Base-by-base conservation (phyloP, 2,888 invertebrate genomes). In the Caenorhabditis sulstoni region DNA sequence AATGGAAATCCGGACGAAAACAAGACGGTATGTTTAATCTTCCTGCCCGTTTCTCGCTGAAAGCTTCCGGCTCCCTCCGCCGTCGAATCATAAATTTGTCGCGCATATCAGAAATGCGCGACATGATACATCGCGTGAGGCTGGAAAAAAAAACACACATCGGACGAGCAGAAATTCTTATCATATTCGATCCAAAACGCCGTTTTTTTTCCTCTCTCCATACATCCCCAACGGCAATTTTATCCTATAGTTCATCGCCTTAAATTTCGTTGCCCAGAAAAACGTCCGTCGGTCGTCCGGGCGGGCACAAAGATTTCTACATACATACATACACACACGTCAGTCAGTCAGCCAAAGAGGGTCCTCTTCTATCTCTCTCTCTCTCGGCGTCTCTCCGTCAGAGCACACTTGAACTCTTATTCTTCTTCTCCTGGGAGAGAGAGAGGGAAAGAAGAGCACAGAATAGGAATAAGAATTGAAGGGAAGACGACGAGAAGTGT, bases 101-200 rank as follows among this genome's bases (percentile, higher is more conserved):
- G 23, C 22, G 23, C 22, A 16, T 14, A 16, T 57, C 41, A 22
- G n/a, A 57, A 65, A 47, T 57, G 39, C 29, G 11, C 45, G 50
- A 67, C 78, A 78, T 78, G 78, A 78, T 61, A 78, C 45, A 78
- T 78, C 47, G 78, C 78, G 78, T 78, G 78, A 47, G 57, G 14
- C 20, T 3, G 12, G n/a, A n/a, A 37, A 50, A 22, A 59, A 12
- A 39, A 41, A 3, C 29, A 3, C 29, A 29, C 29, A 3, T 7
- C 29, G 7, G 4, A 29, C 29, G 29, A 29, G 29, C 29, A 7
- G 29, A 29, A 29, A 29, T 29, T 29, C 7, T 29, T 29, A 29
- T 29, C 29, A 29, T 7, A 29, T 7, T 29, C 29, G 7, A 29
- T 29, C 29, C 29, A 29, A 7, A 3, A 29, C 29, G 7, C 29